These are phyloP conservation scores for Halictus rubicundus DNA, from an alignment of 1,140 invertebrate species.

Conservation along the genomic window DNA sequence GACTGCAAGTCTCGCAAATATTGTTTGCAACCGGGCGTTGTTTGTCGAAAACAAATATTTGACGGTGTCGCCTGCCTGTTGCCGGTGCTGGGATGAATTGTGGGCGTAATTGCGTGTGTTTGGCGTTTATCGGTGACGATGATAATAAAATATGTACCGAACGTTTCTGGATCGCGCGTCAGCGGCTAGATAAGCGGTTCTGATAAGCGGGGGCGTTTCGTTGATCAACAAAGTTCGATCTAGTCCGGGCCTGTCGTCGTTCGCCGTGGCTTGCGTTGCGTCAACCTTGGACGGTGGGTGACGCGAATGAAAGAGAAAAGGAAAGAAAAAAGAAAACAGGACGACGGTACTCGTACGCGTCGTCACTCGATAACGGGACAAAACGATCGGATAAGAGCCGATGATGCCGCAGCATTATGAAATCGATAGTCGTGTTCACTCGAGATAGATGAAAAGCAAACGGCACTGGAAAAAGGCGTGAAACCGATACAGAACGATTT, in stretches of 20 bases:
- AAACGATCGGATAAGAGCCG: neutral
- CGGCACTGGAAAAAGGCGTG: too few species aligned
- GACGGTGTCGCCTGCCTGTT: neutral
- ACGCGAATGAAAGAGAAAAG: too few species aligned
- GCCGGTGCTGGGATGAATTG: constrained; percentile 16
- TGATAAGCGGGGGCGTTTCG: neutral
- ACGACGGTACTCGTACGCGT: neutral
- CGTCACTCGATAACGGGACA: neutral
- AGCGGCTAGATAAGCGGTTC: neutral
- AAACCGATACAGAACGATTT: too few species aligned
- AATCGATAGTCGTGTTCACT: neutral
- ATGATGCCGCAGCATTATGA: too few species aligned
- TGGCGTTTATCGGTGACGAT: constrained; percentile 7
- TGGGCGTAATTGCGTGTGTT: constrained; percentile 48
- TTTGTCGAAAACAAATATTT: neutral
- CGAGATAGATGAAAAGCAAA: too few species aligned
- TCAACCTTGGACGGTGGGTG: neutral
- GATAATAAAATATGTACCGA: neutral
- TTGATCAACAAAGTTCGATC: neutral
- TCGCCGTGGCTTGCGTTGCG: neutral
- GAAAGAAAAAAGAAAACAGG: too few species aligned
- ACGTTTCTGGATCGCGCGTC: neutral
- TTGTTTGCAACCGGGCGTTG: too few species aligned
- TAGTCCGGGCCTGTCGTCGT: neutral
- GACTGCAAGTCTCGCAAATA: too few species aligned